A percentile compares a stretch with the other conserved stretches of the same genome.
phyloP scores from a whole-genome alignment of 2,797 vertebrate species.

The Poeciliopsis gracilis region DNA sequence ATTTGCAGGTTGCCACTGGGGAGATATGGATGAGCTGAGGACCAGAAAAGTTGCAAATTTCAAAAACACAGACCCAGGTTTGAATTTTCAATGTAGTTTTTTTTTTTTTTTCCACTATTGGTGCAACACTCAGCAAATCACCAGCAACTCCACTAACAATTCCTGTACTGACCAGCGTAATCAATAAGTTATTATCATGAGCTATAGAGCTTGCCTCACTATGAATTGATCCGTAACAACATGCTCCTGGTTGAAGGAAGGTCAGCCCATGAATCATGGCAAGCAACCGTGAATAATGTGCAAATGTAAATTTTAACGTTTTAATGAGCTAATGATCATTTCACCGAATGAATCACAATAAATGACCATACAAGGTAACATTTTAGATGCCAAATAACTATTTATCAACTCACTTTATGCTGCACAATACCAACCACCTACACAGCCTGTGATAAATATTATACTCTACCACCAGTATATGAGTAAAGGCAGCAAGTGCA shows the following conservation, averaged over 20 bases:
- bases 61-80: slow-evolving; percentile 11
- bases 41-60: slow-evolving; percentile 22
- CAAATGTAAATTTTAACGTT: not conserved
- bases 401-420: slow-evolving; percentile 2
- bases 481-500: not conserved
- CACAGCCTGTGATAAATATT: not conserved
- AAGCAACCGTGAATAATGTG: slow-evolving; percentile 27
- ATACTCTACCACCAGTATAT: not conserved
- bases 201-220: slow-evolving; percentile 29
- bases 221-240: slow-evolving; percentile 41
- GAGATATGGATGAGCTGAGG: slow-evolving; percentile 24
- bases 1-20: slow-evolving; percentile 44
- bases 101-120: not conserved
- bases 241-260: slow-evolving; percentile 41
- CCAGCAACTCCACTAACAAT: slow-evolving; percentile 26
- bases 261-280: slow-evolving; percentile 33
- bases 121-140: slow-evolving; percentile 19
- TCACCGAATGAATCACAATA: slow-evolving; percentile 1
- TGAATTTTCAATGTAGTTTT: not conserved
- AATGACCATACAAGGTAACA: slow-evolving; percentile 5
- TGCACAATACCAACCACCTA: not conserved
- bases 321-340: slow-evolving; percentile 6
- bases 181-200: slow-evolving; percentile 61
- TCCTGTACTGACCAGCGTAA: slow-evolving; percentile 9
- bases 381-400: slow-evolving; percentile 4